Percentiles rank a stretch among this genome's conserved stretches.
Evolutionary conservation across 1,140 invertebrate genomes (phyloP).

Genomic region (Zophobas morio): DNA sequence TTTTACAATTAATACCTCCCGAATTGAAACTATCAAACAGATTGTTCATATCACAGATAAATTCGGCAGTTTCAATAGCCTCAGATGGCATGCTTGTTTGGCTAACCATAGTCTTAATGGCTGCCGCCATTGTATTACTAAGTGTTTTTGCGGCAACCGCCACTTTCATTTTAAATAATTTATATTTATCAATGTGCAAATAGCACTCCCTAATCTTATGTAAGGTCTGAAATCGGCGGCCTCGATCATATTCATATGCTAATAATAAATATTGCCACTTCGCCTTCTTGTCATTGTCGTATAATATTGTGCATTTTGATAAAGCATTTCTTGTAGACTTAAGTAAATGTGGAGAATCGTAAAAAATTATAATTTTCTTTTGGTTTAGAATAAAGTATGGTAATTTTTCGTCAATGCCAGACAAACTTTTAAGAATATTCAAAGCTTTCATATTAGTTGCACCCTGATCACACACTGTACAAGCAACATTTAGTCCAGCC

Average conservation of each 20-base stretch:
- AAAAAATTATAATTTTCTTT: no score
- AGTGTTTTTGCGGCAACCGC: conserved; percentile 6
- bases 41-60: no score
- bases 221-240: not conserved
- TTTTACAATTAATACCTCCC: no score
- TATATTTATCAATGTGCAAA: conserved; percentile 8
- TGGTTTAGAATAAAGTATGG: no score
- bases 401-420: no score
- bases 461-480: conserved; percentile 1
- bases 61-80: conserved; percentile 22
- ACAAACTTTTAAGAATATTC: not conserved
- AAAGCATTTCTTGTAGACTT: no score
- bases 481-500: not conserved
- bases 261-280: not conserved
- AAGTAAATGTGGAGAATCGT: no score
- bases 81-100: conserved; percentile 11
- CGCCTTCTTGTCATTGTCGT: not conserved
- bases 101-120: conserved; percentile 16
- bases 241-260: not conserved
- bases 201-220: not conserved
- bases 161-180: conserved; percentile 43
- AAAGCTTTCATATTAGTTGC: not conserved
- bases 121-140: conserved; percentile 22
- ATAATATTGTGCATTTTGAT: no score
- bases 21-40: no score